A percentile compares a stretch with the other conserved stretches of the same genome.
Evolutionary conservation across 2,888 invertebrate genomes (phyloP).

Genomic region (Lithodes maja): DNA sequence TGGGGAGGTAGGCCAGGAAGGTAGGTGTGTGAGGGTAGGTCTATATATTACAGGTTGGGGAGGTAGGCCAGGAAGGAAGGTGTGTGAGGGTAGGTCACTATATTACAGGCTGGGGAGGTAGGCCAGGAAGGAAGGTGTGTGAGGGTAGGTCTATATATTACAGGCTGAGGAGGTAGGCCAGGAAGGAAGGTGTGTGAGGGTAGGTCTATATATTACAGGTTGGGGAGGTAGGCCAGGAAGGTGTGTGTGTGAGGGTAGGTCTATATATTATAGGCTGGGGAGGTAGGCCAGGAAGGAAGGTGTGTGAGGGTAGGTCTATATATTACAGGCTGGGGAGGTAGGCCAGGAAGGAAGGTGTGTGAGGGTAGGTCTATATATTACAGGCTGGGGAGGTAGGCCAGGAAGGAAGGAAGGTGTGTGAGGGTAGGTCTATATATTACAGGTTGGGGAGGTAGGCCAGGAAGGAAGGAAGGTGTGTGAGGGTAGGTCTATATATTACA

Average conservation of each 20-base stretch:
- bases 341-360: neutral
- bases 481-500: constrained; percentile 44
- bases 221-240: neutral
- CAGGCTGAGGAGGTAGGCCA: neutral
- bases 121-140: neutral
- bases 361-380: neutral
- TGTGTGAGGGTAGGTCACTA: neutral
- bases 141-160: neutral
- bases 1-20: too few relatives aligned
- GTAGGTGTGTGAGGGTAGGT: too few relatives aligned
- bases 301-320: neutral
- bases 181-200: too few relatives aligned
- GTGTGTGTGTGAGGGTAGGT: neutral
- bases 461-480: neutral
- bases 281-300: neutral
- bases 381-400: neutral
- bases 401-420: constrained; percentile 16
- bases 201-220: too few relatives aligned
- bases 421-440: neutral
- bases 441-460: constrained; percentile 3
- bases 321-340: neutral
- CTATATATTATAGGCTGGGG: neutral
- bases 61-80: too few relatives aligned
- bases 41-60: too few relatives aligned
- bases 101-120: neutral